Base-by-base conservation (phyloP, 2,888 invertebrate genomes). In the Heliconius hortense region DNA sequence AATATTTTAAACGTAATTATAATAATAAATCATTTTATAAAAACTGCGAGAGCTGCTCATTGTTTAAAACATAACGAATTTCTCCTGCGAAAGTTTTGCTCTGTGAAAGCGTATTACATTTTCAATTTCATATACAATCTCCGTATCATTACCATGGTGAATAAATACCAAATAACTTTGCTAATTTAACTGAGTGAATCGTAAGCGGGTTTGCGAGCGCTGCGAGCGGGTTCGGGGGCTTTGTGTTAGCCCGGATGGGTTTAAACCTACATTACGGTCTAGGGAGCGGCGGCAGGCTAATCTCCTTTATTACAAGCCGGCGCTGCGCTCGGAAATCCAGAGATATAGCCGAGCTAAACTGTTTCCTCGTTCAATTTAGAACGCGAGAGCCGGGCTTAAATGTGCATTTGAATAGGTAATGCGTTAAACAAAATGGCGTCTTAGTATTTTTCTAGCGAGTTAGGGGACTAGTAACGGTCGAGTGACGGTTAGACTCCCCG, bases 381-480 rank as follows among this genome's bases (percentile, higher is more conserved):
- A 84, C 83, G 81, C 82, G 84, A 85, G 85, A 87, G 84, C 84
- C 80, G 80, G 81, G 72, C 83, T 84, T 80, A 82, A 81, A 87
- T 89, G 88, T 87, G 84, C 86, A 86, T 87, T 85, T 77, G 82
- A 78, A 82, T 82, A 84, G 84, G 81, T 82, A 84, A 83, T 83
- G 72, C 67, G 83, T 84, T 83, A 80, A 85, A 84, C 89, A 91
- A 91, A 87, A 90, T 90, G 90, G 90, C 90, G 90, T 89, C 90
- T 82, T 91, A 91, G 90, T 90, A 92, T 91, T 92, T 92, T 92
- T 91, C 92, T 92, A 92, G 89, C 81, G 84, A 87, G 90, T 90
- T 90, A 91, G 92, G 93, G 93, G 91, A 92, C 83, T 84, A 83
- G 92, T 92, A 94, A 93, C 93, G 93, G 93, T 93, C 93, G 93